Base-by-base conservation (phyloP, 2,797 vertebrate genomes). In the Fundulus diaphanus region DNA sequence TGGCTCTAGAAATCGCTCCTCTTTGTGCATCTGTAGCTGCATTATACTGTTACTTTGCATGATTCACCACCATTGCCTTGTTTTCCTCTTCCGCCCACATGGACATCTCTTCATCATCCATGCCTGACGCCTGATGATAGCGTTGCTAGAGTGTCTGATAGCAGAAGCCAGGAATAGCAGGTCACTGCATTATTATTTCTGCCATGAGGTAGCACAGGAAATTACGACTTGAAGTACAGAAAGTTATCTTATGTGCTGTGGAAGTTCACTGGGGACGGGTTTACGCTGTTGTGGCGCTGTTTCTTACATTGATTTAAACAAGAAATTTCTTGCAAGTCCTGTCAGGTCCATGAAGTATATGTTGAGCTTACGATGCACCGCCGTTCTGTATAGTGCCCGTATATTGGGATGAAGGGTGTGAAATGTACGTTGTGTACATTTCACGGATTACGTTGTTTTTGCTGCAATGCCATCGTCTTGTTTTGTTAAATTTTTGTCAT, bases 151-250 rank as follows among this genome's bases (percentile, higher is more conserved):
- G 76, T 20, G 68, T 29, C 73, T 85, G 87, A 93, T 90, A 88
- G 78, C 73, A 77, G 73, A 61, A 7, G 59, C 88, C 76, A 74
- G 74, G 73, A 92, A 94, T 89, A 92, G 90, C 82, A 84, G 66
- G 27, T 67, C 73, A 81, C 76, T 33, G 13, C 33, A 33, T 74
- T 5, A 15, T 51, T 72, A 57, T 79, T 71, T 77, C 63, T 71
- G 44, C 48, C 52, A 61, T 63, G 72, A 13, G 33, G 2, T 59
- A 73, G 74, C 40, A 22, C 4, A 13, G 70, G 35, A 59, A 75
- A 46, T 72, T 18, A 63, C 59, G 76, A 66, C 44, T 54, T 67
- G n/a, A 59, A 72, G 33, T 20, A 7, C 24, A 29, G n/a, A 72
- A 70, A 78, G 6, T 9, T 15, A n/a, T 65, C 35, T 65, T 65